Evolutionary conservation across 2,888 invertebrate genomes (phyloP).

Genomic region (Alloplasta piceator): DNA sequence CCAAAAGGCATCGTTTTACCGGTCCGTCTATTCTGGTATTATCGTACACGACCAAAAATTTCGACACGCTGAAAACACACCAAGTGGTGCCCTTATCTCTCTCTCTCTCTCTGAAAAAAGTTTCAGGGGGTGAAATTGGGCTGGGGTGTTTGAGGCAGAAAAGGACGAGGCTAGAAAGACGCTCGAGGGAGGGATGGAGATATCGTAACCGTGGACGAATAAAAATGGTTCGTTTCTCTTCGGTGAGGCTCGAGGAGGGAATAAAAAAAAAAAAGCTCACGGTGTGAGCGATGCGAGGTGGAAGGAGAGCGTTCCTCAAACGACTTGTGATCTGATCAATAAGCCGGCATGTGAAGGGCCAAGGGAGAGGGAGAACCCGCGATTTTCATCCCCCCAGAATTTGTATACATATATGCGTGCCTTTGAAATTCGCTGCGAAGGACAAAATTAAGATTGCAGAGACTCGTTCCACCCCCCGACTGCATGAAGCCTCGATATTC

Average conservation of each 20-base stretch:
- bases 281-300: slow-evolving; percentile 59
- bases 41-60: too few relatives aligned
- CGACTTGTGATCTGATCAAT: slow-evolving; percentile 82
- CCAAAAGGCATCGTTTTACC: too few relatives aligned
- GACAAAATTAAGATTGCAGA: slow-evolving; percentile 41
- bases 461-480: slow-evolving; percentile 9
- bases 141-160: slow-evolving; percentile 52
- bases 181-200: slow-evolving; percentile 66
- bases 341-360: slow-evolving; percentile 74
- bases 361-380: slow-evolving; percentile 67
- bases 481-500: slow-evolving; percentile 13
- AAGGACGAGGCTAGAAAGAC: slow-evolving; percentile 44
- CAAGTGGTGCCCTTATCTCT: background rate
- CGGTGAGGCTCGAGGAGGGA: slow-evolving; percentile 67
- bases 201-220: slow-evolving; percentile 77
- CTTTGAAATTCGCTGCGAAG: slow-evolving; percentile 49
- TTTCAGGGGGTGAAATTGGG: slow-evolving; percentile 61
- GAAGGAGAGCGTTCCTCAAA: slow-evolving; percentile 76
- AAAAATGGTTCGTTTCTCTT: slow-evolving; percentile 79
- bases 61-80: too few relatives aligned
- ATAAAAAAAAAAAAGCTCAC: slow-evolving; percentile 56
- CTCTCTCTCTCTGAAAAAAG: slow-evolving; percentile 45
- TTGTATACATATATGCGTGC: background rate
- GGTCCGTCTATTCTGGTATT: too few relatives aligned
- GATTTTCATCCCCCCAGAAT: background rate